Percentiles rank a stretch among this genome's conserved stretches.
Evolutionary conservation across 2,888 invertebrate species (phyloP).

Genomic region (Resseliella maxima): DNA sequence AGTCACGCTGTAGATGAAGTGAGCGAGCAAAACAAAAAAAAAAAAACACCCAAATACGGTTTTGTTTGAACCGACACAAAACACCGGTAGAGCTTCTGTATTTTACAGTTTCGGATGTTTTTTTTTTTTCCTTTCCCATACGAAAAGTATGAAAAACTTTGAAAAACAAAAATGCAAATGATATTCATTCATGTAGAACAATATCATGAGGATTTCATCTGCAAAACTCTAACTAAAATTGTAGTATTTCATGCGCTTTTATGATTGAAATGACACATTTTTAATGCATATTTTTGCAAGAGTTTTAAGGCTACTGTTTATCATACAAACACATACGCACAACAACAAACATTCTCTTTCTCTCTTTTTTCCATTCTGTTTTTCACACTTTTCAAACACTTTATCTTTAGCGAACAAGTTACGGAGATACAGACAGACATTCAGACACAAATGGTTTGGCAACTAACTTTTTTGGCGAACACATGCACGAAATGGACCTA

Average conservation of each 20-base stretch:
- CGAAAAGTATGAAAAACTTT: too few species aligned
- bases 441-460: neutral
- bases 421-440: neutral
- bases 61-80: too few species aligned
- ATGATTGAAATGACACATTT: constrained; percentile 53
- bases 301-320: neutral
- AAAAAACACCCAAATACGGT: too few species aligned
- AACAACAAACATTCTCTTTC: too few species aligned
- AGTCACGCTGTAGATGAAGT: too few species aligned
- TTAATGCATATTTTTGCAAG: constrained; percentile 50
- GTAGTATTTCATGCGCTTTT: constrained; percentile 26
- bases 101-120: neutral
- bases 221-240: neutral
- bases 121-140: neutral
- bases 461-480: neutral
- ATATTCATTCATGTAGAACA: constrained; percentile 48
- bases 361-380: too few species aligned
- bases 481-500: constrained; percentile 26
- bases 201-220: constrained; percentile 4
- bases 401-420: too few species aligned
- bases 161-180: constrained; percentile 7
- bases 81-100: neutral
- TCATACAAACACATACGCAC: neutral
- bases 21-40: neutral
- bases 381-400: too few species aligned